These are phyloP conservation scores for Antigone vipio DNA, from an alignment of 2,113 vertebrate species.

Conservation along the genomic window DNA sequence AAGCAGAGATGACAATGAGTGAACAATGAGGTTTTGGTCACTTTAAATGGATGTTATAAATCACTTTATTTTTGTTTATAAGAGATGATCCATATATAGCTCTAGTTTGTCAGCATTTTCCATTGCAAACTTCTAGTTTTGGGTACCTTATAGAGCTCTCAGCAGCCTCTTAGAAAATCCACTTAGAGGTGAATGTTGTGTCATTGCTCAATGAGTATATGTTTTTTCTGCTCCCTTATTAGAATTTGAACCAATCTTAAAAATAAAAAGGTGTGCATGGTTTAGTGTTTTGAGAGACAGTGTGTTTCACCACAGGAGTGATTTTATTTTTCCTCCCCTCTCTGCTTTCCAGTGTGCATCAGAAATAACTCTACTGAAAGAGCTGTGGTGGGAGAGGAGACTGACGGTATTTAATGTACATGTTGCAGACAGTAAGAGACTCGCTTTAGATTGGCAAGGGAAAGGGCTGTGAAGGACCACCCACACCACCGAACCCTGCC, in stretches of 20 bases:
- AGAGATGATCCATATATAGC: conserved; percentile 3
- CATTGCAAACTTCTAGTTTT: not conserved
- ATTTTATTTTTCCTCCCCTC: not conserved
- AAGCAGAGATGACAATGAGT: not conserved
- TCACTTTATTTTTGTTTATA: conserved; percentile 27
- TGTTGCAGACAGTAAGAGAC: not conserved
- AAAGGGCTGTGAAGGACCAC: not conserved
- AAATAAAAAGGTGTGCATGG: not conserved
- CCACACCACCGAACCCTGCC: not conserved
- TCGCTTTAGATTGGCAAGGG: not conserved
- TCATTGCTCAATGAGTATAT: not conserved
- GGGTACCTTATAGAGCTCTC: not conserved
- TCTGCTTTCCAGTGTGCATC: not conserved
- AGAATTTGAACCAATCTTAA: not conserved
- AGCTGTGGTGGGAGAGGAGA: not conserved
- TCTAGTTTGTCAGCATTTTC: conserved; percentile 39
- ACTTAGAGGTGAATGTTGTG: not conserved
- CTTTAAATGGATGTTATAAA: conserved; percentile 19
- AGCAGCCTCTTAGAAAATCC: not conserved
- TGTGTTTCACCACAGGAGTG: not conserved
- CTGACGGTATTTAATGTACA: not conserved
- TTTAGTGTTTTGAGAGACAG: not conserved
- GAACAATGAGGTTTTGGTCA: conserved; percentile 21
- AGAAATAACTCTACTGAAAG: not conserved
- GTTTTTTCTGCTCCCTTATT: not conserved